Base-by-base conservation (phyloP, 2,888 invertebrate species). In the Camponotus fellah region DNA sequence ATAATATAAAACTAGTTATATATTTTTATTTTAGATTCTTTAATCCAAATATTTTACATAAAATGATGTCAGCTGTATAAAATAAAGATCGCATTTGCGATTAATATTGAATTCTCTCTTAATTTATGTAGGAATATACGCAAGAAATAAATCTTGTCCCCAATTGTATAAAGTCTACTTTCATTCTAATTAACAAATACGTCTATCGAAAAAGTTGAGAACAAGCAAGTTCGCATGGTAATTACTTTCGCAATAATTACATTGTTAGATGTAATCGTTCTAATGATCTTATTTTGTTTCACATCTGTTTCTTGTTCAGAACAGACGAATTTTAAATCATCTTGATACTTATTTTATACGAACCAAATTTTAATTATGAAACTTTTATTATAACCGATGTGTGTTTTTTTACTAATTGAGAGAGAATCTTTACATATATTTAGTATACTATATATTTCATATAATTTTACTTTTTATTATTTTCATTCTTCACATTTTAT, bases 211-310 rank as follows among this genome's bases (percentile, higher is more conserved):
- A 79, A 79, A 58, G 46, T 21, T 46, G 46, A 71, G 79, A 69
- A 69, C 32, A 60, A 71, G 46, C 58, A 43, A 77, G 58, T 43
- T 60, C 43, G 34, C 53, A 49, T 60, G 62, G 21, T 66, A 82
- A 83, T 82, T 77, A 81, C 71, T 89, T 83, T 85, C 84, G 65
- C 69, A 68, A 69, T 79, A 79, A 69, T 79, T 69, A 79, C 58
- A 37, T 69, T 58, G 43, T 34, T 43, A 26, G 26, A 46, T 34
- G 74, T 85, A 89, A 87, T 88, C 82, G 80, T 74, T 82, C 75
- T 84, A 85, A 87, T 58, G 89, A 83, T 87, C 84, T 85, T 79
- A 71, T 58, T 75, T 81, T 71, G n/a, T 43, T 76, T 46, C 49
- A n/a, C 46, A 62, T 81, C 83, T 40, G 72, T 60, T 64, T 53